phyloP scores from a whole-genome alignment of 2,888 invertebrate genomes.

The Megastigmus dorsalis region DNA sequence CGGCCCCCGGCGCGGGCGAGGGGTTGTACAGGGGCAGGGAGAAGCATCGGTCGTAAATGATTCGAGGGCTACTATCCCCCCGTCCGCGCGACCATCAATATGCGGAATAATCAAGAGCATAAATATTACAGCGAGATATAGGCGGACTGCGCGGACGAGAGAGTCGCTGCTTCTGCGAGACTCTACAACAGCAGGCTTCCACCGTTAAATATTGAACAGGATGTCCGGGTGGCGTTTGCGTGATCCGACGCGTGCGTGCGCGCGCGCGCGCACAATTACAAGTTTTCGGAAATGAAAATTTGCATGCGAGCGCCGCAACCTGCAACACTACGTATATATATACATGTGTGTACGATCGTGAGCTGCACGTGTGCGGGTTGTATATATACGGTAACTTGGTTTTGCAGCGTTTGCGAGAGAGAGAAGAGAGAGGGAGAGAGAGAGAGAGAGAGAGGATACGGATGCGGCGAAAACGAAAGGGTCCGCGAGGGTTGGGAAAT shows the following conservation, averaged over 20 bases:
- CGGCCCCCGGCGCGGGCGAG: no score
- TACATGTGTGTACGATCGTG: not conserved
- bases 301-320: conserved; percentile 49
- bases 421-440: not conserved
- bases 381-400: not conserved
- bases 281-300: conserved; percentile 59
- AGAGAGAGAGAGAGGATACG: not conserved
- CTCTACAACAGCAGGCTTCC: not conserved
- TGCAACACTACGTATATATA: not conserved
- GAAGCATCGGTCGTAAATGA: conserved; percentile 26
- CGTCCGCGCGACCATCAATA: conserved; percentile 6
- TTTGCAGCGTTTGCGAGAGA: not conserved
- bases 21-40: no score
- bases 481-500: no score
- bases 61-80: not conserved
- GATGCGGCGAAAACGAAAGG: no score
- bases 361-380: not conserved
- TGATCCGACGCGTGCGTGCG: conserved; percentile 20
- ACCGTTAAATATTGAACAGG: conserved; percentile 63
- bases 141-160: no score
- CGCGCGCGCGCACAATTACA: conserved; percentile 55
- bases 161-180: not conserved
- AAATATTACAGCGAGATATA: conserved; percentile 38
- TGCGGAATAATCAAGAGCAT: conserved; percentile 33
- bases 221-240: conserved; percentile 52